phyloP scores from a whole-genome alignment of 2,888 invertebrate genomes.

The Scaptodrosophila latifasciaeformis region DNA sequence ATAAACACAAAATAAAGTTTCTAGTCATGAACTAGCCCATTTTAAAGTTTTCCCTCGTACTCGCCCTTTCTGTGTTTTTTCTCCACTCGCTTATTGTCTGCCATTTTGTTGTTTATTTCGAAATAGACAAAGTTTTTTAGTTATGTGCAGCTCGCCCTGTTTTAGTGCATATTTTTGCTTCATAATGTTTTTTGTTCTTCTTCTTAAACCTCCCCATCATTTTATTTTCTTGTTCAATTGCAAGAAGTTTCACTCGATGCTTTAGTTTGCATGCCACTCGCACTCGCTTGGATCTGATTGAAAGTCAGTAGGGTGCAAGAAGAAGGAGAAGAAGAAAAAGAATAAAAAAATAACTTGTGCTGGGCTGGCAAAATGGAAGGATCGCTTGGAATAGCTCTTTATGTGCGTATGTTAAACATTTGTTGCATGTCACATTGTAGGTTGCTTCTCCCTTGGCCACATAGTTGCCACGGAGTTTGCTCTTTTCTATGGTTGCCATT shows the following conservation, averaged over 20 bases:
- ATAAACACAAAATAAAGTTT: conserved; percentile 43
- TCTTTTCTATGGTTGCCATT: too few relatives aligned
- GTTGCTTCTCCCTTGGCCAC: too few relatives aligned
- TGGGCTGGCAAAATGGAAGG: conserved; percentile 18
- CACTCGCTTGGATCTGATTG: conserved; percentile 42
- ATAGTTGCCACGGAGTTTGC: conserved; percentile 37
- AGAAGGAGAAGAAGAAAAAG: background rate
- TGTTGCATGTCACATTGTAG: conserved; percentile 66
- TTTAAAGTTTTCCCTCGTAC: conserved; percentile 45
- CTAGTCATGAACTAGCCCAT: background rate
- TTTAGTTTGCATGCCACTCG: conserved; percentile 37
- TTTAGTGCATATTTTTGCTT: background rate
- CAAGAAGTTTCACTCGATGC: conserved; percentile 26
- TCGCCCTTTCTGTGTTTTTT: conserved; percentile 5
- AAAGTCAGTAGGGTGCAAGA: conserved; percentile 39
- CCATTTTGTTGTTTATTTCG: conserved; percentile 37
- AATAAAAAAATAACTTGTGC: background rate
- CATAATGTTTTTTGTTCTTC: conserved; percentile 4
- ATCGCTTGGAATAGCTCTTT: conserved; percentile 6
- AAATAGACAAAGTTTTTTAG: conserved; percentile 7
- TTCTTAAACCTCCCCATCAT: too few relatives aligned
- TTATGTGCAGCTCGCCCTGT: background rate
- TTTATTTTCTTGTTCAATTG: conserved; percentile 25
- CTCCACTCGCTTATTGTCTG: conserved; percentile 7
- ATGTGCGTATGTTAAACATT: conserved; percentile 28